Conservation (phyloP, 2,888 invertebrate genomes). For the Parapristionchus giblindavisi region DNA sequence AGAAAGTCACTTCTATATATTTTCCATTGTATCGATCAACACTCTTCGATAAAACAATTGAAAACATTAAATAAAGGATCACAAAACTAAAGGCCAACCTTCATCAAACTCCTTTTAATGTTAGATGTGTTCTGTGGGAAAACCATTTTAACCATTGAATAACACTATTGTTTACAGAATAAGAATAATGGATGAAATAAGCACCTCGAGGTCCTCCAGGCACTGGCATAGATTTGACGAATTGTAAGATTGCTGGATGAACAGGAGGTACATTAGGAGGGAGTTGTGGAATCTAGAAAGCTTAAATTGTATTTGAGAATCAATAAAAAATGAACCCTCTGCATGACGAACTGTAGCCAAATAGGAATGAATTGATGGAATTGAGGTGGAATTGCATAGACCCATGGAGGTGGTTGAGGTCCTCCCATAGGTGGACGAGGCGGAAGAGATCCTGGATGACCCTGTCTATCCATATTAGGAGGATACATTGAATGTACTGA, state of each 20-base stretch:
- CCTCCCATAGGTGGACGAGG: not conserved
- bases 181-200: not conserved
- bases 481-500: too few species aligned
- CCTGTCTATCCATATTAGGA: not conserved
- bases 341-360: constrained; percentile 47
- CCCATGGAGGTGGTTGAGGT: constrained; percentile 20
- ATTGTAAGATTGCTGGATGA: constrained; percentile 47
- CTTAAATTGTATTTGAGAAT: not conserved
- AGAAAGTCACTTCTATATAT: too few species aligned
- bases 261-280: constrained; percentile 52
- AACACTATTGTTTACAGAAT: not conserved
- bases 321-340: constrained; percentile 32
- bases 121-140: not conserved
- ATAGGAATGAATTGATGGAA: constrained; percentile 48
- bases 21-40: too few species aligned
- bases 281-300: constrained; percentile 36
- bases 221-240: constrained; percentile 1
- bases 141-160: not conserved
- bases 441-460: constrained; percentile 11
- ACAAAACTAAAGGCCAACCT: not conserved
- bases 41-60: too few species aligned
- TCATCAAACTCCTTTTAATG: not conserved
- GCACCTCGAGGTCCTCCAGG: constrained; percentile 5
- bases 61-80: too few species aligned
- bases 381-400: constrained; percentile 49